A percentile compares a stretch with the other conserved stretches of the same genome.
Conservation (phyloP, 2,797 vertebrate species). For the Pristis pectinata region DNA sequence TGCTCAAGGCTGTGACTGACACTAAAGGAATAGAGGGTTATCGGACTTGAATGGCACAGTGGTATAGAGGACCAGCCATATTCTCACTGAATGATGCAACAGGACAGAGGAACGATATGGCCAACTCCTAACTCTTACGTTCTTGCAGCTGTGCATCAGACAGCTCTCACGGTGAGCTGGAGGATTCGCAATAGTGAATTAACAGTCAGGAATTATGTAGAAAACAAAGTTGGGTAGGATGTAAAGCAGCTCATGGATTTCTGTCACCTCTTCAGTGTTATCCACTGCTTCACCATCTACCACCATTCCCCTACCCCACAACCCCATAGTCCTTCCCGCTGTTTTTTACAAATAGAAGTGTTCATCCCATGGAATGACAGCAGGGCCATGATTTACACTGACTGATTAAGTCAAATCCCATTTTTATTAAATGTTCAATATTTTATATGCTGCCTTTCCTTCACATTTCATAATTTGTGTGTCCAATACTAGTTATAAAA, state of each 20-base stretch:
- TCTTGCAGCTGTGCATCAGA: not conserved
- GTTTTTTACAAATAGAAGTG: not conserved
- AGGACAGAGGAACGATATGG: not conserved
- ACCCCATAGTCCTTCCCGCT: not conserved
- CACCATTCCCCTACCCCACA: no score
- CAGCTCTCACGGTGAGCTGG: not conserved
- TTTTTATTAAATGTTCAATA: constrained; percentile 15
- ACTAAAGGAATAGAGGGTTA: not conserved
- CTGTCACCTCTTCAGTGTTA: no score
- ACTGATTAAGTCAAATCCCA: not conserved
- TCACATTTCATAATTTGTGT: not conserved
- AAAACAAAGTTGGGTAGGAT: no score
- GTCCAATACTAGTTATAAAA: not conserved
- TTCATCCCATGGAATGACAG: not conserved
- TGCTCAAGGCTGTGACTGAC: no score
- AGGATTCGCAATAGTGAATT: not conserved
- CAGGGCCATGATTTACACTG: not conserved
- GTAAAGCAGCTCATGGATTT: not conserved
- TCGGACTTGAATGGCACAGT: not conserved
- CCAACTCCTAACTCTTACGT: no score
- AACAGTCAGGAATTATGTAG: not conserved
- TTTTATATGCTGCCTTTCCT: not conserved
- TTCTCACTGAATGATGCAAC: not conserved
- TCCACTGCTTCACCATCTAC: no score
- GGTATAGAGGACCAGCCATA: not conserved